Evolutionary conservation across 2,797 vertebrate genomes (phyloP), one percentile per base, ranked within the genome.

Genomic region (Cuculus canorus): DNA sequence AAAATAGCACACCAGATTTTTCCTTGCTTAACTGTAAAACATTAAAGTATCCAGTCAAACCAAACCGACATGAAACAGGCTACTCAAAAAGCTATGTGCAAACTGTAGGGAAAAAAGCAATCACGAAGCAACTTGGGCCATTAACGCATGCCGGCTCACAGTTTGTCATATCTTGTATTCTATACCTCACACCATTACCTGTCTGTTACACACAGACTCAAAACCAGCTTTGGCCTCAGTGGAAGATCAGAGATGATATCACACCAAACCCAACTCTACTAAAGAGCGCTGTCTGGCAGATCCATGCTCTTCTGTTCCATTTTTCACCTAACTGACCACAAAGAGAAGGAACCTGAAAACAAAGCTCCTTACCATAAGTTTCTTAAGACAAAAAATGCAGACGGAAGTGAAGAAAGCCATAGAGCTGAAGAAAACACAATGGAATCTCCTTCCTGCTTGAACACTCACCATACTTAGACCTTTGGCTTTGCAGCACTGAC

Each of bases 91-190:
- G 23, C 33, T 19, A 47, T 4, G 21, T 19, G 16, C 11, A 23
- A 71, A 39, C 1, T 37, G 64, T 3, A 63, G 35, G 35, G 48
- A 41, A 37, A 79, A 60, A 35, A 41, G 5, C 13, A 27, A 45
- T 7, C 33, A 27, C 25, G 0, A 0, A 61, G 7, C 37, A 71
- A 5, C 7, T 22, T 7, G 11, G 25, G 32, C 24, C 4, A 4
- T 13, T 11, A 33, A 43, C 32, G 41, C 23, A 4, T 0, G 3
- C 5, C 0, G 0, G 54, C 16, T 10, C 14, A n/a, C 13, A 41
- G 23, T 39, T 16, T 48, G 25, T 17, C 45, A 60, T 4, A 41
- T 10, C 56, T 53, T n/a, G 8, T 24, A 30, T 52, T 57, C 17
- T 30, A 4, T 47, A 64, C 39, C 39, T 17, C 4, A 5, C 10